Base-by-base conservation (phyloP, 2,888 invertebrate genomes). In the Pherbina coryleti region DNA sequence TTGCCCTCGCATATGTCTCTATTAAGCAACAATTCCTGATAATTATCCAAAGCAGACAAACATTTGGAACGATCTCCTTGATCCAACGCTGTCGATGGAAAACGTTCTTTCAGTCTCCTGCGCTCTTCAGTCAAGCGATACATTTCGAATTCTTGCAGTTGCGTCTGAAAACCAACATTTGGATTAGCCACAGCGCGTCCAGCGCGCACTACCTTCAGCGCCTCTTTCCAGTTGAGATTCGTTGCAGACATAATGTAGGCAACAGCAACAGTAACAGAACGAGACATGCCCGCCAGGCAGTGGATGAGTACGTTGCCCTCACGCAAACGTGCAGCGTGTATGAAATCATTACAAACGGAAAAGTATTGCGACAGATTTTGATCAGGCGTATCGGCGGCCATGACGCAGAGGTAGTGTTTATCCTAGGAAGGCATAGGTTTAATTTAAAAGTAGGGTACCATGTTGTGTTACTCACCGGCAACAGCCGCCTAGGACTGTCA, bases 181-280 rank as follows among this genome's bases (percentile, higher is more conserved):
- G 98, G 98, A 92, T 98, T 98, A 86, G 98, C 98, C 64, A 97
- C 96, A 0, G 95, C 94, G 78, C 98, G 92, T 55, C 97, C 97
- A 0, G 96, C 96, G 80, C 97, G 92, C 71, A 98, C 97, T 79
- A 97, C 97, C 91, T 98, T 97, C 80, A 98, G 91, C 1, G 97
- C 95, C 86, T 98, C 98, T 84, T 97, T 95, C 97, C 97, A 98
- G 77, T 93, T 94, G 70, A 98, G 92, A 80, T 94, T 92, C 37
- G 98, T 97, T 79, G 95, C 96, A 66, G 97, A 95, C 98, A 98
- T 98, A 81, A 98, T 95, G 91, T 98, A 98, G 57, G 98, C 98
- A 7, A 97, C 97, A 0, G 97, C 96, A 75, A 98, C 95, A 0
- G 98, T 98, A 82, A 98, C 98, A 86, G 98, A 98, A 28, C 98